Evolutionary conservation across 2,888 invertebrate genomes (phyloP).

Genomic region (Papilio protenor): DNA sequence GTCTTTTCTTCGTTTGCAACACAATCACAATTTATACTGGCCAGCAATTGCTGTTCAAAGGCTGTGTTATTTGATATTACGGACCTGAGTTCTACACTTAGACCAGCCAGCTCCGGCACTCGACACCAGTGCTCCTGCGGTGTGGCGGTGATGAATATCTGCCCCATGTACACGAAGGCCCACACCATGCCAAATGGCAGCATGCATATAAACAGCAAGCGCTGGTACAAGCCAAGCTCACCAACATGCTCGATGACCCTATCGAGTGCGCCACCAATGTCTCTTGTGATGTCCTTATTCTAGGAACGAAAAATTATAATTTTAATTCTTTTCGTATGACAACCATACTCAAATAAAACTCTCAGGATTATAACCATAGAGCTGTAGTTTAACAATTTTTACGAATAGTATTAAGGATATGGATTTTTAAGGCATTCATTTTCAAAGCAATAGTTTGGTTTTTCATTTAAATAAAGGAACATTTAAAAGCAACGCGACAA

Average conservation of each 20-base stretch:
- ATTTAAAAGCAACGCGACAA: neutral
- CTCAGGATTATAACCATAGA: neutral
- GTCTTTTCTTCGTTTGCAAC: too few relatives aligned
- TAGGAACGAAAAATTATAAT: neutral
- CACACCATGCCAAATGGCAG: constrained; percentile 73
- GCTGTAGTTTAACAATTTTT: neutral
- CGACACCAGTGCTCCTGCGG: constrained; percentile 74
- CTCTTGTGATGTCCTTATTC: constrained; percentile 55
- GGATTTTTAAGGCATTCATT: too few relatives aligned
- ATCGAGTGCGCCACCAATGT: constrained; percentile 64
- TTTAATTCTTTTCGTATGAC: neutral
- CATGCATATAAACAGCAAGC: constrained; percentile 69
- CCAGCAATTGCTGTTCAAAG: neutral
- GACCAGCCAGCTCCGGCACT: constrained; percentile 67
- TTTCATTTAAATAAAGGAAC: too few relatives aligned
- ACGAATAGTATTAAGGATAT: neutral
- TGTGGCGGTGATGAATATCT: constrained; percentile 75
- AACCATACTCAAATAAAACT: neutral
- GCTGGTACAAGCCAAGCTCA: constrained; percentile 74
- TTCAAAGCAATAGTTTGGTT: too few relatives aligned
- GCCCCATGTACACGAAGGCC: constrained; percentile 75
- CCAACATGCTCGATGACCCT: constrained; percentile 69
- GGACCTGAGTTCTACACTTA: constrained; percentile 67
- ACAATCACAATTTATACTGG: too few relatives aligned
- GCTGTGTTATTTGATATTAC: constrained; percentile 7